Evolutionary conservation across 2,888 invertebrate species (phyloP).

Genomic region (Macrostomum cliftonense): DNA sequence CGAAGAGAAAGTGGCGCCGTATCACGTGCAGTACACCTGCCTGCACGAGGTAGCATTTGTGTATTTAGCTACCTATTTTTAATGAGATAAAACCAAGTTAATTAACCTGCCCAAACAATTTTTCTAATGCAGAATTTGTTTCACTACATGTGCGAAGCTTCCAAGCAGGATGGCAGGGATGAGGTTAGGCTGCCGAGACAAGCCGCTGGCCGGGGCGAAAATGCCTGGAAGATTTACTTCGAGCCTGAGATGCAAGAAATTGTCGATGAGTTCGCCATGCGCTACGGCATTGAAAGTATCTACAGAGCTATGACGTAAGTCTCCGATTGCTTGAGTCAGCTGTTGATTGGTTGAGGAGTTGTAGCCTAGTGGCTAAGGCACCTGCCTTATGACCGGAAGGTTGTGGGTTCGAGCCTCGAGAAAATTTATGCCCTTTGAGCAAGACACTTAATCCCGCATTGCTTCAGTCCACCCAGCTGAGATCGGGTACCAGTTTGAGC

Average conservation of each 20-base stretch:
- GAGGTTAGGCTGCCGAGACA: constrained; percentile 61
- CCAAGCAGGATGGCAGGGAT: constrained; percentile 1
- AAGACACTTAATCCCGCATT: too few species aligned
- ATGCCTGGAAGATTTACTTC: constrained; percentile 88
- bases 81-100: too few species aligned
- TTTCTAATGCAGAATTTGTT: constrained; percentile 65
- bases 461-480: too few species aligned
- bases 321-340: too few species aligned
- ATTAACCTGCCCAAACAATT: not conserved
- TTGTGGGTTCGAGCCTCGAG: too few species aligned
- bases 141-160: constrained; percentile 75
- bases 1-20: constrained; percentile 91
- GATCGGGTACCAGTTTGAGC: too few species aligned
- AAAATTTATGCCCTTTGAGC: too few species aligned
- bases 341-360: too few species aligned
- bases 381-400: too few species aligned
- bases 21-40: constrained; percentile 97
- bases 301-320: constrained; percentile 95
- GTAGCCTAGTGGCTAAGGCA: too few species aligned
- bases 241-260: constrained; percentile 93
- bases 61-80: too few species aligned
- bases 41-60: constrained; percentile 78
- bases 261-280: constrained; percentile 97
- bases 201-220: not conserved
- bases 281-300: constrained; percentile 96